These are phyloP conservation scores for Papilio dardanus DNA, from an alignment of 1,140 invertebrate species.

Conservation along the genomic window DNA sequence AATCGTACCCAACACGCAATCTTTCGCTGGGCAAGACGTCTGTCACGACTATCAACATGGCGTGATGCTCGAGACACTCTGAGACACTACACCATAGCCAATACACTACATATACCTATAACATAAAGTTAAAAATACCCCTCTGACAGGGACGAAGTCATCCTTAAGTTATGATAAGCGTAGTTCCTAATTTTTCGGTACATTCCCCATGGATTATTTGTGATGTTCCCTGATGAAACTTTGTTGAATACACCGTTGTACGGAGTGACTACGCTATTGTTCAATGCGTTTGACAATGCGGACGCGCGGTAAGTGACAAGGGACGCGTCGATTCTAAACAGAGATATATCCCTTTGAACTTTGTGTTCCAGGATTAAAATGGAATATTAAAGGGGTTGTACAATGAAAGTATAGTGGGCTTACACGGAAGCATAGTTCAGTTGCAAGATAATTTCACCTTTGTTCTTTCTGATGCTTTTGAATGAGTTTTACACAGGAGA, in stretches of 20 bases:
- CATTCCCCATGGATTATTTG: background rate
- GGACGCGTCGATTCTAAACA: slow-evolving; percentile 15
- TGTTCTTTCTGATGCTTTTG: background rate
- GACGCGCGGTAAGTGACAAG: slow-evolving; percentile 15
- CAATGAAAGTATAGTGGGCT: background rate
- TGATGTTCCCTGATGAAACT: background rate
- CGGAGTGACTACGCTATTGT: slow-evolving; percentile 15
- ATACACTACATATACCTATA: too few species aligned
- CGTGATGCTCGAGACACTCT: too few species aligned
- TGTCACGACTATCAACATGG: too few species aligned
- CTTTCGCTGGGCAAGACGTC: too few species aligned
- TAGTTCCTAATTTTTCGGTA: background rate
- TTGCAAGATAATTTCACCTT: background rate
- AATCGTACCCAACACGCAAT: too few species aligned
- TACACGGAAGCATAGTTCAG: background rate
- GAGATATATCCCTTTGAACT: slow-evolving; percentile 29
- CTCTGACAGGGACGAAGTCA: too few species aligned
- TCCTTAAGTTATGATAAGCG: too few species aligned
- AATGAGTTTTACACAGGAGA: background rate
- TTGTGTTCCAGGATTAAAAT: slow-evolving; percentile 19
- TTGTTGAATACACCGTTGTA: background rate
- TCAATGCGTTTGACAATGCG: slow-evolving; percentile 31
- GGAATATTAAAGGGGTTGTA: slow-evolving; percentile 22
- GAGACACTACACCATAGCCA: too few species aligned
- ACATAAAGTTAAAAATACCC: too few species aligned